Percentiles rank a stretch among this genome's conserved stretches.
phyloP scores from a whole-genome alignment of 2,113 vertebrate species.

The Syngnathus typhle region DNA sequence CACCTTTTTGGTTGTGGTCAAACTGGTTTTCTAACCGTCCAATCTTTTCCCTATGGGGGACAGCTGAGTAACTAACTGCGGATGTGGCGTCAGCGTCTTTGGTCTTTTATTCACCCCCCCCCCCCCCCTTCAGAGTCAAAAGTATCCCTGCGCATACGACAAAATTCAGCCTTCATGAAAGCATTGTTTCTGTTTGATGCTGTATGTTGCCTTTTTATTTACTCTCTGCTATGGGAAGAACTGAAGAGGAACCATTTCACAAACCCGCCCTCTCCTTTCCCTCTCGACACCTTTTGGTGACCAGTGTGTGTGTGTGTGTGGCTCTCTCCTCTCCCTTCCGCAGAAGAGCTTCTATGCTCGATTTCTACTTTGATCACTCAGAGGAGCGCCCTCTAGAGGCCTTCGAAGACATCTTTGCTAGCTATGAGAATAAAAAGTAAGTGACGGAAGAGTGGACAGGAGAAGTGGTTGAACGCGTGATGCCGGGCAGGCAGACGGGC shows the following conservation, averaged over 20 bases:
- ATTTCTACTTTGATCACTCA: constrained; percentile 98
- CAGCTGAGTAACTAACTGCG: constrained; percentile 8
- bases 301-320: constrained; percentile 66
- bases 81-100: constrained; percentile 1
- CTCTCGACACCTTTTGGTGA: constrained; percentile 59
- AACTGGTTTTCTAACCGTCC: constrained; percentile 14
- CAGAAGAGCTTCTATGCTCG: constrained; percentile 90
- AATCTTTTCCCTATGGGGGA: constrained; percentile 17
- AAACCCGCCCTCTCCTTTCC: constrained; percentile 8
- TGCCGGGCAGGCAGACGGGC: constrained; percentile 61
- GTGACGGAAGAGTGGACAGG: constrained; percentile 69
- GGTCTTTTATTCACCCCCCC: constrained; percentile 8
- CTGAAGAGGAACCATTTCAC: constrained; percentile 32
- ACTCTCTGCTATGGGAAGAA: constrained; percentile 25
- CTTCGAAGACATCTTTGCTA: constrained; percentile 98
- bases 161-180: not conserved
- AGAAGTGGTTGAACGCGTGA: constrained; percentile 39
- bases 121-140: constrained; percentile 13
- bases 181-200: not conserved
- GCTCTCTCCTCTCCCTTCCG: constrained; percentile 75
- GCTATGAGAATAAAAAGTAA: constrained; percentile 98
- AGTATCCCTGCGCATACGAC: not conserved
- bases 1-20: constrained; percentile 7
- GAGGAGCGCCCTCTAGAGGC: constrained; percentile 92
- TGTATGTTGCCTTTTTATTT: not conserved